phyloP scores from a whole-genome alignment of 37 sponge, comb jelly and placozoan species.

The Bolinopsis microptera region DNA sequence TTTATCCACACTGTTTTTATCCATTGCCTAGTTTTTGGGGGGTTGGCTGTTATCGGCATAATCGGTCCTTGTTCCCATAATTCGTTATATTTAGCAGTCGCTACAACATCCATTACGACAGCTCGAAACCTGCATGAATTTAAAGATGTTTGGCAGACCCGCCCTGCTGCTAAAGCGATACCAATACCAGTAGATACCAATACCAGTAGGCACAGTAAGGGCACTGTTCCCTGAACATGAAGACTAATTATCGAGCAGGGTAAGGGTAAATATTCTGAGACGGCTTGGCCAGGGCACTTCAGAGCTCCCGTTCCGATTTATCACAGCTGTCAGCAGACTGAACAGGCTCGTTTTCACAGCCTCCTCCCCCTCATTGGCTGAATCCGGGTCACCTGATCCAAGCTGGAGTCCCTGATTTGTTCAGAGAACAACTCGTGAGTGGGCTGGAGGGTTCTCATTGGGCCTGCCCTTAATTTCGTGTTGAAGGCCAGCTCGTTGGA shows the following conservation, averaged over 20 bases:
- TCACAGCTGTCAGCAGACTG: not conserved
- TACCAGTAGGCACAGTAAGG: too few relatives aligned
- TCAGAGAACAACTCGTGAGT: not conserved
- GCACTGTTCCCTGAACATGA: not conserved
- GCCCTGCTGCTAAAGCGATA: not conserved
- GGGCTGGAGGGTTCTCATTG: not conserved
- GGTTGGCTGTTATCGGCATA: not conserved
- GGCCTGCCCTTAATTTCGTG: not conserved
- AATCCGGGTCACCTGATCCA: not conserved
- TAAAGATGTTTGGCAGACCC: not conserved
- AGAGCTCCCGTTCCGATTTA: not conserved
- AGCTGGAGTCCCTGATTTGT: not conserved
- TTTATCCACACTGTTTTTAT: too few relatives aligned
- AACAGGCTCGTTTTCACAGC: not conserved
- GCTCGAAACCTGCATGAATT: not conserved
- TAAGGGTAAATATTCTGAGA: not conserved
- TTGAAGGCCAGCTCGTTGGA: not conserved
- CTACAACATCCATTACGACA: not conserved
- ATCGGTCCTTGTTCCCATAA: not conserved
- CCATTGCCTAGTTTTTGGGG: not conserved
- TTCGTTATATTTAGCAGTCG: not conserved
- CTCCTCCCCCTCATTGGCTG: not conserved
- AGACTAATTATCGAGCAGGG: not conserved
- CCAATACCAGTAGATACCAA: too few relatives aligned
- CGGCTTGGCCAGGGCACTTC: not conserved